phyloP scores from a whole-genome alignment of 2,888 invertebrate genomes.

The Sinhomidia bicolor region DNA sequence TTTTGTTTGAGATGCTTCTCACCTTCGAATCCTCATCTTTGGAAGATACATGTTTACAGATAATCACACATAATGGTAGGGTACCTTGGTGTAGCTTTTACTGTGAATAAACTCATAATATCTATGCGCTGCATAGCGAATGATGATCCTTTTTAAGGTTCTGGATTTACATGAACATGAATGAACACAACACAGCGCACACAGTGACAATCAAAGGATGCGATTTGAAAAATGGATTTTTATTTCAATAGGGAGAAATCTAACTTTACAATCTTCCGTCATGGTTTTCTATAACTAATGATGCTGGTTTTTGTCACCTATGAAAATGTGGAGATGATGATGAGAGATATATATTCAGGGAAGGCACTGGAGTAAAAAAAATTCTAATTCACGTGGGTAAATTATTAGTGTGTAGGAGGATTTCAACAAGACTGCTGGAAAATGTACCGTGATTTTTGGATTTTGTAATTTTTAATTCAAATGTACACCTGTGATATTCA shows the following conservation, averaged over 20 bases:
- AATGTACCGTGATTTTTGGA: neutral
- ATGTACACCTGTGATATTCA: neutral
- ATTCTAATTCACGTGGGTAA: neutral
- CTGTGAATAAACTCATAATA: conserved; percentile 32
- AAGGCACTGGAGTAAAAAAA: conserved; percentile 29
- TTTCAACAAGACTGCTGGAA: neutral
- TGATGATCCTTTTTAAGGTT: conserved; percentile 38
- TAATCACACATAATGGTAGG: conserved; percentile 1
- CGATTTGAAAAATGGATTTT: conserved; percentile 63
- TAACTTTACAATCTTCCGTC: conserved; percentile 35
- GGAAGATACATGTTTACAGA: conserved; percentile 31
- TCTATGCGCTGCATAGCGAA: conserved; percentile 5
- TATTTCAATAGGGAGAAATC: conserved; percentile 49
- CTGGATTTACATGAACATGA: neutral
- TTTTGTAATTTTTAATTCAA: no score
- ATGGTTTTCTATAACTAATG: conserved; percentile 41
- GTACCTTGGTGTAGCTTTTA: neutral
- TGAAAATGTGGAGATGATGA: neutral
- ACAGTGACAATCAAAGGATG: conserved; percentile 19
- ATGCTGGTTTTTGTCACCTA: conserved; percentile 16
- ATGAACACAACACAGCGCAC: neutral
- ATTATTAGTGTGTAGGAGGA: conserved; percentile 27
- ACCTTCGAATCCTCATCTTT: conserved; percentile 44
- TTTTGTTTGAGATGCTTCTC: conserved; percentile 48
- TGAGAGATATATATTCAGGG: neutral